Conservation (phyloP, 2,888 invertebrate genomes). For the Cylloceria caligata region DNA sequence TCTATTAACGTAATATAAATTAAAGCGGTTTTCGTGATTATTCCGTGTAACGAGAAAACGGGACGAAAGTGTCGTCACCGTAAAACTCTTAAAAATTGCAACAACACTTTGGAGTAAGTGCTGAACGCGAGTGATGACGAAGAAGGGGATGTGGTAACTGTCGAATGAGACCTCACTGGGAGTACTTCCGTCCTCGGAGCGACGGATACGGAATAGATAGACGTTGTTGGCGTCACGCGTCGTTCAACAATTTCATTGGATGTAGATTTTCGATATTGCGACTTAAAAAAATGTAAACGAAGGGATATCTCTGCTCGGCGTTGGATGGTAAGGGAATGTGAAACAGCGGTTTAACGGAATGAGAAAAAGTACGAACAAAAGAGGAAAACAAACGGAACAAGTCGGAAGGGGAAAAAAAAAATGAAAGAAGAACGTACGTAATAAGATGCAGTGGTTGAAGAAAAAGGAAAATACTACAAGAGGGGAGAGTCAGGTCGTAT, state of each 20-base stretch:
- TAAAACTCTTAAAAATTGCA: not conserved
- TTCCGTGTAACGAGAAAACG: not conserved
- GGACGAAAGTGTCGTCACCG: constrained; percentile 10
- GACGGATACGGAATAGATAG: constrained; percentile 15
- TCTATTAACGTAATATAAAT: no score
- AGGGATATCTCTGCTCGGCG: not conserved
- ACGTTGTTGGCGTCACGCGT: constrained; percentile 30
- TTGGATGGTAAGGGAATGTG: not conserved
- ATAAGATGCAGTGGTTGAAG: not conserved
- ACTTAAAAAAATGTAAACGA: not conserved
- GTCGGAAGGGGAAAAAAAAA: constrained; percentile 14
- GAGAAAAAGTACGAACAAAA: not conserved
- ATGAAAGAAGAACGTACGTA: constrained; percentile 19
- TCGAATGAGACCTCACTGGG: constrained; percentile 59
- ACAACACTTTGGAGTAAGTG: not conserved
- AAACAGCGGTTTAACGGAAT: not conserved
- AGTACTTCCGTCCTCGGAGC: constrained; percentile 61
- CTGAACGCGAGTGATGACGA: not conserved
- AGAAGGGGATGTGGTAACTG: constrained; percentile 47
- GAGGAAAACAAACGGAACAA: constrained; percentile 9
- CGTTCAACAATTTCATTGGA: not conserved
- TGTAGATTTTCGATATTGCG: not conserved
- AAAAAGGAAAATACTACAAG: constrained; percentile 8
- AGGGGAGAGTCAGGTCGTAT: not conserved
- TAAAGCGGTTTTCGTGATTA: not conserved